These are phyloP conservation scores for Chamaea fasciata DNA, from an alignment of 2,113 vertebrate species.

Conservation along the genomic window DNA sequence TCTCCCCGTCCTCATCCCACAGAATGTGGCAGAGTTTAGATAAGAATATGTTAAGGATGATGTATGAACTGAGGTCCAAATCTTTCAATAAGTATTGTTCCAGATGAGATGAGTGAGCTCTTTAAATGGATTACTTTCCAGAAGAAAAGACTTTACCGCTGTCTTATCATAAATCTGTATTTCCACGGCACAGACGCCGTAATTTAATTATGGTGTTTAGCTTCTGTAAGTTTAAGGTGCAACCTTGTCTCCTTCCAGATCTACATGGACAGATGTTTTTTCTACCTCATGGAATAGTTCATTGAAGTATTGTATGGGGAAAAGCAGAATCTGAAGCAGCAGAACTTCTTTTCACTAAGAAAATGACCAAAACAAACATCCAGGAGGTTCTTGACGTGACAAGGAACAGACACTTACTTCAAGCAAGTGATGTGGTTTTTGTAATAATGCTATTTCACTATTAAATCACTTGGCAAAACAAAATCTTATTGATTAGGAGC, in stretches of 20 bases:
- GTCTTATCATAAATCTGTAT: slow-evolving; percentile 13
- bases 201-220: slow-evolving; percentile 21
- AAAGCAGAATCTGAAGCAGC: neutral
- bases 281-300: neutral
- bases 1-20: neutral
- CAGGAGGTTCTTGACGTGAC: neutral
- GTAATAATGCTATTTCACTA: neutral
- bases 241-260: neutral
- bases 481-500: neutral
- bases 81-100: neutral
- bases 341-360: neutral
- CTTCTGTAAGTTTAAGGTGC: neutral
- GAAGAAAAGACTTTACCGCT: slow-evolving; percentile 15
- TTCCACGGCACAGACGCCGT: neutral
- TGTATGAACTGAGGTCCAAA: neutral
- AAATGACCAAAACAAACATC: neutral
- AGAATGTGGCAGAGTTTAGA: neutral
- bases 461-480: neutral
- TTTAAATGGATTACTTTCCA: slow-evolving; percentile 9
- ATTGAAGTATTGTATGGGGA: neutral
- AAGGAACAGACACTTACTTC: neutral
- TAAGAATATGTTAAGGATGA: slow-evolving; percentile 18
- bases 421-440: neutral
- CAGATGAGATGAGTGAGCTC: slow-evolving; percentile 14
- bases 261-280: neutral